Evolutionary conservation across 2,888 invertebrate species (phyloP).

Genomic region (Brachypalpus laphriformis): DNA sequence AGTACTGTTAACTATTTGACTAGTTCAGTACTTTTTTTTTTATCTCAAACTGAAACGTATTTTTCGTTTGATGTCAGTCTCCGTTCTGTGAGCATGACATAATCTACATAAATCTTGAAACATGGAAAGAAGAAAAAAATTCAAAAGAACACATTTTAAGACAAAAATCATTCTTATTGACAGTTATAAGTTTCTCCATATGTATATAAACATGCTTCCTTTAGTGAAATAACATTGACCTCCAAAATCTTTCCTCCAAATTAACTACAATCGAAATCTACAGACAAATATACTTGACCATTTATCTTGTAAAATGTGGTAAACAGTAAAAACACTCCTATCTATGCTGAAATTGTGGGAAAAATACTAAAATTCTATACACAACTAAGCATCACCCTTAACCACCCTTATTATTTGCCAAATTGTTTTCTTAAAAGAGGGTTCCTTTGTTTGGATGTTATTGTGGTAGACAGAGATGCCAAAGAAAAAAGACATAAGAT

Average conservation of each 20-base stretch:
- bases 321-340: conserved; percentile 56
- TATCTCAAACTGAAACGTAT: too few relatives aligned
- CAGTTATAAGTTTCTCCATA: neutral
- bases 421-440: conserved; percentile 69
- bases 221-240: conserved; percentile 51
- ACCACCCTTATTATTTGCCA: conserved; percentile 67
- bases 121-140: neutral
- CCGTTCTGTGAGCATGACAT: too few relatives aligned
- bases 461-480: conserved; percentile 54
- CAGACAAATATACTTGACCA: conserved; percentile 62
- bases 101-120: too few relatives aligned
- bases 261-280: conserved; percentile 64
- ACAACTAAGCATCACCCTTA: conserved; percentile 55
- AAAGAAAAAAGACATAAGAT: conserved; percentile 60
- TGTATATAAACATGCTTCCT: neutral
- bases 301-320: conserved; percentile 58
- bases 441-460: conserved; percentile 54
- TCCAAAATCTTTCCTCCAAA: conserved; percentile 53
- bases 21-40: too few relatives aligned
- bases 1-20: too few relatives aligned
- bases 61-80: too few relatives aligned
- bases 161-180: neutral
- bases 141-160: too few relatives aligned
- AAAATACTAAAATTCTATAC: conserved; percentile 57
- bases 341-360: conserved; percentile 57